phyloP scores from a whole-genome alignment of 2,797 vertebrate genomes.

The Coreius guichenoti region DNA sequence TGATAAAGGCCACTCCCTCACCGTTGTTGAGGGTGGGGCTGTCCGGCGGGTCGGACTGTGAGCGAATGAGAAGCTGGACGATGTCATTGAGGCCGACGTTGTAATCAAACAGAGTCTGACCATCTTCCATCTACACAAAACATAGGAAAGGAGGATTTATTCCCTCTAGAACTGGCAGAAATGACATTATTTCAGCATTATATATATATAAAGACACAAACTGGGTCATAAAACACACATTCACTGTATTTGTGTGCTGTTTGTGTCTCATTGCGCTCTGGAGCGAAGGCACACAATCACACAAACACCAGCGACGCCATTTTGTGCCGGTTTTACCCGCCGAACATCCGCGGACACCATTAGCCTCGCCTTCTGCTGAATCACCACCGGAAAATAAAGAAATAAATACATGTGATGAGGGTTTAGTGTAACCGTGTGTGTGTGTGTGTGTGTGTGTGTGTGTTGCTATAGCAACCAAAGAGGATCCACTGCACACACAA shows the following conservation, averaged over 20 bases:
- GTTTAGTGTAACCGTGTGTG: not conserved
- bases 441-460: conserved; percentile 1
- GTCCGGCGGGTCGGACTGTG: conserved; percentile 86
- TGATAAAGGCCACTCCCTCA: conserved; percentile 68
- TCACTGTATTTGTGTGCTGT: too few species aligned
- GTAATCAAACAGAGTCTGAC: conserved; percentile 98
- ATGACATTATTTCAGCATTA: not conserved
- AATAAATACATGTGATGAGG: not conserved
- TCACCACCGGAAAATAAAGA: not conserved
- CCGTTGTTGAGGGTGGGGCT: conserved; percentile 81
- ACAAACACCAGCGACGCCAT: conserved; percentile 12
- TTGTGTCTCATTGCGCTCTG: too few species aligned
- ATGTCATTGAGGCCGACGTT: conserved; percentile 99
- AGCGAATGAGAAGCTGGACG: conserved; percentile 95
- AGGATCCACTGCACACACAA: not conserved
- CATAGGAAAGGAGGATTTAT: too few species aligned
- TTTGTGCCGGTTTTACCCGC: not conserved
- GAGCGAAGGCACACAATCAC: not conserved
- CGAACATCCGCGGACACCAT: not conserved
- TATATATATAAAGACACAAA: too few species aligned
- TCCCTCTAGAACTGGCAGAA: not conserved
- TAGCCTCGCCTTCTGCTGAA: not conserved
- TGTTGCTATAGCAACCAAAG: conserved; percentile 23
- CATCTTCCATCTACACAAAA: conserved; percentile 91
- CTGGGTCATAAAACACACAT: too few species aligned